Conservation (phyloP, 2,797 vertebrate species). For the Lates japonicus region DNA sequence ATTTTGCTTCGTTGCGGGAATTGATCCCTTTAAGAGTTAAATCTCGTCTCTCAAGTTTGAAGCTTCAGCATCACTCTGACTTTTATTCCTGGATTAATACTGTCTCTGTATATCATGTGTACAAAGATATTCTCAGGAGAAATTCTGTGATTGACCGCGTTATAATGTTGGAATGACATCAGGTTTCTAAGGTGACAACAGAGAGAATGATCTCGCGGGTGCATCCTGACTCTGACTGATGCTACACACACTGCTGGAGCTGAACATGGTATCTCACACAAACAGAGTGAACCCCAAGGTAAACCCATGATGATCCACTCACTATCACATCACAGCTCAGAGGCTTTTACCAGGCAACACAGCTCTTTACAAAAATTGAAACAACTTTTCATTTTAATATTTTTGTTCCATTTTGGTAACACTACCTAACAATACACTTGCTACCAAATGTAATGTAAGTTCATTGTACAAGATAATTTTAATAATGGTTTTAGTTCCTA, state of each 20-base stretch:
- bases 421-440: too few species aligned
- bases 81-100: neutral
- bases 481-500: too few species aligned
- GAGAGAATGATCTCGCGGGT: constrained; percentile 15
- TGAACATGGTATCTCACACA: constrained; percentile 30
- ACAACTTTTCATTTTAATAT: too few species aligned
- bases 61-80: neutral
- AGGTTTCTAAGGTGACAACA: neutral
- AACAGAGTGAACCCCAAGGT: constrained; percentile 52
- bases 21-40: neutral
- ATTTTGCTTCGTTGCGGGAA: too few species aligned
- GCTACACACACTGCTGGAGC: constrained; percentile 16
- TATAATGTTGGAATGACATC: neutral
- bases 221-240: constrained; percentile 37
- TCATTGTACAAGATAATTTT: too few species aligned
- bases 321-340: neutral
- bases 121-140: neutral
- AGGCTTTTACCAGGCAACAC: neutral
- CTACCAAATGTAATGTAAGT: too few species aligned
- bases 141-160: neutral
- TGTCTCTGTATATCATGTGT: neutral
- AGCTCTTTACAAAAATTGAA: too few species aligned
- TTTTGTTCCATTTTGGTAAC: too few species aligned
- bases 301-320: neutral
- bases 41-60: neutral